Evolutionary conservation across 2,797 vertebrate species (phyloP), one percentile per base, ranked within the genome.

Genomic region (Sebastes itinus): DNA sequence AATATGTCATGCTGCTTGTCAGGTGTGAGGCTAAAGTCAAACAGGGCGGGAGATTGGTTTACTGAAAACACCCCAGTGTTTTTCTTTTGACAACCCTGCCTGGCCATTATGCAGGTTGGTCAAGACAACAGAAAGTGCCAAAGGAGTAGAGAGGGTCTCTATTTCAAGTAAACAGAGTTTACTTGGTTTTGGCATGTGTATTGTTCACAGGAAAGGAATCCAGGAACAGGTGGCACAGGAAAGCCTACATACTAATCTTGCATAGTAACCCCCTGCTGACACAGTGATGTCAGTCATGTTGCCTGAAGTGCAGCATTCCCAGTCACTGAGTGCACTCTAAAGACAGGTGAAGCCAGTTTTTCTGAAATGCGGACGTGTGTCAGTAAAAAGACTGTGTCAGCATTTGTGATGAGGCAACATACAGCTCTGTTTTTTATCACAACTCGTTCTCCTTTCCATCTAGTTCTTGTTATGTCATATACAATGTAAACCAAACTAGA

Each of bases 271-370:
- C 30, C 58, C 12, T 33, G 54, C 64, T 72, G 62, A 80, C 72
- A 81, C 30, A 4, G 27, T 84, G 62, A 87, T 85, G 84, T 78
- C 32, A 64, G 32, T 85, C 52, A 88, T 87, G 80, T 78, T 86
- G 88, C 92, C 89, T 89, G 91, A 90, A 92, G 86, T 87, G 70
- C 90, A 88, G 55, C 92, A 95, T 94, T 95, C 92, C 85, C 70
- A 35, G 55, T 16, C 58, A 42, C 42, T 91, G 89, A 89, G 56
- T 73, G 63, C 71, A 63, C 63, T 60, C 52, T 25, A 1, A 80
- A 52, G 83, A 88, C 90, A 82, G 76, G 90, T 68, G 84, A 81
- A 62, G 83, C 88, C 74, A 82, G 90, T 90, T 91, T 84, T 62
- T 46, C 59, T 70, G 20, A 66, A 66, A 71, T 10, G 5, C 62